Conservation (phyloP, 2,797 vertebrate genomes). For the Leuciscus waleckii region DNA sequence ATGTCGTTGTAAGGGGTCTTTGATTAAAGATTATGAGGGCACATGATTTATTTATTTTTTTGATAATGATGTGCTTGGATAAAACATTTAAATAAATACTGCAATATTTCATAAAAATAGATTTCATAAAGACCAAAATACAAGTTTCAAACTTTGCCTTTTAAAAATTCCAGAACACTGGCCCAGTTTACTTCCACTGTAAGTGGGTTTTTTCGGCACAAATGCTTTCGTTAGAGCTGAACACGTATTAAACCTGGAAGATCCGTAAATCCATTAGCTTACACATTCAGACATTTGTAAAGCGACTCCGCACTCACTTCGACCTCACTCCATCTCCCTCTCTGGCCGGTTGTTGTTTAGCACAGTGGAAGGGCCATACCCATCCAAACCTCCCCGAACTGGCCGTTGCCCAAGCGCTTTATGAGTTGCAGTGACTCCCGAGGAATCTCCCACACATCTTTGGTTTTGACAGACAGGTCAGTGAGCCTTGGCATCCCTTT, state of each 20-base stretch:
- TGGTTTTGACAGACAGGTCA: slow-evolving; percentile 99
- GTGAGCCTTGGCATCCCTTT: slow-evolving; percentile 98
- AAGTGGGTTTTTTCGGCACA: neutral
- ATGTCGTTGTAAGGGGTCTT: no score
- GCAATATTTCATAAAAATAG: no score
- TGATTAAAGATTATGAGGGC: no score
- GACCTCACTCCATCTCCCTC: slow-evolving; percentile 79
- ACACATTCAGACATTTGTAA: neutral
- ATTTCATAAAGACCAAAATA: neutral
- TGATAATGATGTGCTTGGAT: no score
- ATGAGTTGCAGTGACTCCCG: slow-evolving; percentile 96
- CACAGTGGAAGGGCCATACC: slow-evolving; percentile 85
- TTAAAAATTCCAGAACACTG: neutral
- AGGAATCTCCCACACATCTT: slow-evolving; percentile 98
- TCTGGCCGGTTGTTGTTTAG: slow-evolving; percentile 63
- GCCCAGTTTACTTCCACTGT: neutral
- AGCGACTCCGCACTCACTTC: slow-evolving; percentile 36
- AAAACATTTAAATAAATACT: no score
- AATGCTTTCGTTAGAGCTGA: neutral
- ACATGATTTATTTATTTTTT: neutral
- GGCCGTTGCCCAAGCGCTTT: slow-evolving; percentile 97
- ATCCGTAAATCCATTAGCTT: neutral
- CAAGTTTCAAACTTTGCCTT: neutral
- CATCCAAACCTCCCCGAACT: slow-evolving; percentile 99
- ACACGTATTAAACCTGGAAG: neutral